A percentile compares a stretch with the other conserved stretches of the same genome.
These are phyloP conservation scores for Subanguina moxae DNA, from an alignment of 1,140 invertebrate genomes.

Conservation along the genomic window DNA sequence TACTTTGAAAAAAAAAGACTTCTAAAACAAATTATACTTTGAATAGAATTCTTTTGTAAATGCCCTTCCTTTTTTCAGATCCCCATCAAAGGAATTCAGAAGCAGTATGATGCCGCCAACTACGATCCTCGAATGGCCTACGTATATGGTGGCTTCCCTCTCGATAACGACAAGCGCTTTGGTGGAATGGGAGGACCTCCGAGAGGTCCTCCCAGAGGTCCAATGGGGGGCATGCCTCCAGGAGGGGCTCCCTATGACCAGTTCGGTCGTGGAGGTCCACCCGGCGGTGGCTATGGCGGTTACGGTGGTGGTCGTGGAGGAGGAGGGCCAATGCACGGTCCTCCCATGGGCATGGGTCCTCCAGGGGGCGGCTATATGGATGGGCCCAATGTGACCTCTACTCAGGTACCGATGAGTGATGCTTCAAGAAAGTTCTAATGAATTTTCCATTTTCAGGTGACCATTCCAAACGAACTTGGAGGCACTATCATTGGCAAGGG, in stretches of 20 bases:
- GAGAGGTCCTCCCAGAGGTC: slow-evolving; percentile 11
- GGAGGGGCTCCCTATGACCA: slow-evolving; percentile 3
- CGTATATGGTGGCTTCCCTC: slow-evolving; percentile 51
- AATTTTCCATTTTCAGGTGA: slow-evolving; percentile 33
- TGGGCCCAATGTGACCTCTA: slow-evolving; percentile 13
- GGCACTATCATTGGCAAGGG: slow-evolving; percentile 50
- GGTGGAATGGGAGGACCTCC: slow-evolving; percentile 11
- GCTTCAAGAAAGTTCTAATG: no score
- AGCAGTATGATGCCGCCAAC: slow-evolving; percentile 52
- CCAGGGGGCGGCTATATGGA: no score
- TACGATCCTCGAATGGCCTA: slow-evolving; percentile 48
- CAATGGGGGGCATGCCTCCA: neutral
- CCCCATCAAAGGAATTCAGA: slow-evolving; percentile 48
- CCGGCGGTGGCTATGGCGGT: slow-evolving; percentile 23
- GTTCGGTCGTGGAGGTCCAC: slow-evolving; percentile 19
- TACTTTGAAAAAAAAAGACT: no score
- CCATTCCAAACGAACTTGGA: slow-evolving; percentile 50
- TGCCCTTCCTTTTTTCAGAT: slow-evolving; percentile 43
- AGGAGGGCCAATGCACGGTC: neutral
- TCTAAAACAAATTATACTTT: neutral
- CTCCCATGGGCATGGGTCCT: no score
- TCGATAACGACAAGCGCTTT: slow-evolving; percentile 4
- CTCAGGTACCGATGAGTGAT: no score
- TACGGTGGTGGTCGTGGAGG: neutral
- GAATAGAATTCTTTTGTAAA: no score